Base-by-base conservation (phyloP, 2,888 invertebrate species). In the Tinea pellionella region DNA sequence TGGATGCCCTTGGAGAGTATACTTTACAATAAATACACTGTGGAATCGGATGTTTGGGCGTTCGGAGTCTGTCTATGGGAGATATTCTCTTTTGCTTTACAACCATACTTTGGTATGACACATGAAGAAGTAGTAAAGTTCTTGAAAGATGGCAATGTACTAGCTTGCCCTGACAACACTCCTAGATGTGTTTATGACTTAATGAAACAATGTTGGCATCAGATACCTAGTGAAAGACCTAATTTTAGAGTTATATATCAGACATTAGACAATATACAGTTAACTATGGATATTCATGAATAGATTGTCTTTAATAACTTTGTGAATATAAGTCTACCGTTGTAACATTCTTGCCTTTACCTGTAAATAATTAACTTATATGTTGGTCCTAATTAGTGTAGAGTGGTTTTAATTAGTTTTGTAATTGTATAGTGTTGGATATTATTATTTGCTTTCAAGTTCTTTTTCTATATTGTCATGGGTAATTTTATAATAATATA, bases 1-100 rank as follows among this genome's bases (percentile, higher is more conserved):
- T 98, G 98, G 98, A 98, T 98, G 97, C 98, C 98, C 18, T 88
- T 97, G 63, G 98, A 98, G 80, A 96, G 97, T 79, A 97, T 98
- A 76, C 88, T 98, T 60, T 97, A 97, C 77, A 98, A 97, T 80
- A 97, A 97, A 78, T 98, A 97, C 80, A 97, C 98, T 12, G 90
- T 96, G 63, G 97, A 98, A 77, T 96, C 97, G 11, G 98, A 98
- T 83, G 96, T 98, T 0, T 98, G 98, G 98, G 97, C 98, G 12
- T 98, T 94, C 84, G 98, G 97, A 59, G 96, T 98, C 15, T 95
- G 96, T 71, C 88, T 98, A 51, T 98, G 98, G 98, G 98, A 98
- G 85, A 96, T 98, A 72, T 98, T 97, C 79, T 95, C 97, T 56
- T 98, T 96, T 82, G 97, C 97, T 19, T 88, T 97, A 63, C 98